A percentile compares a stretch with the other conserved stretches of the same genome.
phyloP scores from a whole-genome alignment of 2,797 vertebrate genomes.

The Gambusia yucatana region DNA sequence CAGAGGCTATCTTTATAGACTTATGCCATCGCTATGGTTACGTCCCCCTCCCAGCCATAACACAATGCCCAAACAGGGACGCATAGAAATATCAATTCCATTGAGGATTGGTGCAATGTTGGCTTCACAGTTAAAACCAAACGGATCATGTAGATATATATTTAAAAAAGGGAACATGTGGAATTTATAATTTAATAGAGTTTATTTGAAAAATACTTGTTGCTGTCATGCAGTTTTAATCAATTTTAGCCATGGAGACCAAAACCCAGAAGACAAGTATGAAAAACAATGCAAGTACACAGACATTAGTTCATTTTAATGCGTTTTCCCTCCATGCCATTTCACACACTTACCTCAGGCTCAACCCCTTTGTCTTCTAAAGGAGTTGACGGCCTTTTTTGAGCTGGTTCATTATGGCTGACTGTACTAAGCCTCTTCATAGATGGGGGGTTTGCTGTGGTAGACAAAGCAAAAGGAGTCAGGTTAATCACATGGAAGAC shows the following conservation, averaged over 20 bases:
- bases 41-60: constrained; percentile 44
- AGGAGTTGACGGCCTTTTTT: constrained; percentile 72
- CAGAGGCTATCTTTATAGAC: constrained; percentile 72
- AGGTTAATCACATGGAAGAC: background rate
- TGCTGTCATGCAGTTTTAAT: constrained; percentile 36
- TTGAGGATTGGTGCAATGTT: constrained; percentile 36
- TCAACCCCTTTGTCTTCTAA: constrained; percentile 61
- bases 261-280: background rate
- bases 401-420: constrained; percentile 68
- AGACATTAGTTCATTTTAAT: background rate
- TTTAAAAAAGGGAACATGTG: background rate
- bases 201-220: constrained; percentile 1
- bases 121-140: constrained; percentile 29
- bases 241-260: constrained; percentile 18
- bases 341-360: constrained; percentile 81
- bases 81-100: constrained; percentile 32
- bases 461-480: background rate
- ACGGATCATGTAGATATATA: constrained; percentile 43
- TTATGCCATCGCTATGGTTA: constrained; percentile 47
- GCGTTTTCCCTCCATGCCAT: background rate
- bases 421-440: constrained; percentile 81
- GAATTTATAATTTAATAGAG: background rate
- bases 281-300: constrained; percentile 2
- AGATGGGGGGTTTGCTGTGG: constrained; percentile 77
- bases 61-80: constrained; percentile 53